phyloP scores from a whole-genome alignment of 2,797 vertebrate species.

The Buphagus erythrorhynchus region DNA sequence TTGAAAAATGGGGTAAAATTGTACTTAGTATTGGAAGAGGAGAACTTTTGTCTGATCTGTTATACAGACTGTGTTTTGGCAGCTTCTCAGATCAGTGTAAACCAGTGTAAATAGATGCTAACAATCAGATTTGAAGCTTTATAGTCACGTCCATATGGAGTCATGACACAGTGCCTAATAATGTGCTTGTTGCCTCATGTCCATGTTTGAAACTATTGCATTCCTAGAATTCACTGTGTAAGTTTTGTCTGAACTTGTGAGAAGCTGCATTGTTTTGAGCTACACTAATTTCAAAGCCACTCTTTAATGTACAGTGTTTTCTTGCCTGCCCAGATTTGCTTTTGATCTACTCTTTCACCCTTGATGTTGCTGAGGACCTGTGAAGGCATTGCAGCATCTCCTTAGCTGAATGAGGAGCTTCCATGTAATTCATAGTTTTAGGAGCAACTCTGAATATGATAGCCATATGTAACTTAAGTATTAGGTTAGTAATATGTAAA shows the following conservation, averaged over 20 bases:
- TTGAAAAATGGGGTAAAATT: neutral
- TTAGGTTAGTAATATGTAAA: neutral
- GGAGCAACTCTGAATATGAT: neutral
- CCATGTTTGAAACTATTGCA: neutral
- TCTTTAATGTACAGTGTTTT: neutral
- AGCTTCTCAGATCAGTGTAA: neutral
- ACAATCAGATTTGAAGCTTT: neutral
- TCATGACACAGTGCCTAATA: neutral
- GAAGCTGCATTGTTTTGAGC: neutral
- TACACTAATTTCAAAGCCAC: neutral
- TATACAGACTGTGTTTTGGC: neutral
- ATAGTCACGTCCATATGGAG: neutral
- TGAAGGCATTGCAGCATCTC: neutral
- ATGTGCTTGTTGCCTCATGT: neutral
- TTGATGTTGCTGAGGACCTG: neutral
- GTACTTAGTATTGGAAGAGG: neutral
- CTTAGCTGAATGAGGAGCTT: neutral
- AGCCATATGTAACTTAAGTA: neutral
- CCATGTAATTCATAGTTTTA: neutral
- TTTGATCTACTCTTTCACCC: neutral
- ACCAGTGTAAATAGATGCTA: neutral
- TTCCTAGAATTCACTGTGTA: neutral
- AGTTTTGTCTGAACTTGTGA: slow-evolving; percentile 11
- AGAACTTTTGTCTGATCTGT: neutral
- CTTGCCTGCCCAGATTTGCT: neutral